A percentile compares a stretch with the other conserved stretches of the same genome.
Conservation (phyloP, 2,113 vertebrate genomes). For the Myxocyprinus asiaticus region DNA sequence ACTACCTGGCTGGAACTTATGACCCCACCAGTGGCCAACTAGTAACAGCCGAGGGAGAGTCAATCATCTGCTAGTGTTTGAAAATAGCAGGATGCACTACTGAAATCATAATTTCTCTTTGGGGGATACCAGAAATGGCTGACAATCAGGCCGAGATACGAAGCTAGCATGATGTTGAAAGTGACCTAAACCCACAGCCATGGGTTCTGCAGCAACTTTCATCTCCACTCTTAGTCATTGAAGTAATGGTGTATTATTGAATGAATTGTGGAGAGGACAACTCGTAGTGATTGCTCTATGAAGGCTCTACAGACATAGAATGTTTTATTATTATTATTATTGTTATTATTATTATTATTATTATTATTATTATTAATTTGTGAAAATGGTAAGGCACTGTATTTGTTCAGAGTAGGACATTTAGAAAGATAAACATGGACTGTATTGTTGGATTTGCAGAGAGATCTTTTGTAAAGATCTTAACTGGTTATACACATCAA, state of each 20-base stretch:
- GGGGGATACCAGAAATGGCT: conserved; percentile 45
- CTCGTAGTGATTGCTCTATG: conserved; percentile 22
- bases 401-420: conserved; percentile 44
- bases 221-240: conserved; percentile 10
- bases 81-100: conserved; percentile 47
- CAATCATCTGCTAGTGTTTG: conserved; percentile 82
- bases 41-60: conserved; percentile 87
- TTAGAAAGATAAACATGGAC: conserved; percentile 30
- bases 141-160: conserved; percentile 50
- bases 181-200: conserved; percentile 17
- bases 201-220: conserved; percentile 28
- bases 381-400: conserved; percentile 50
- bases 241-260: conserved; percentile 17
- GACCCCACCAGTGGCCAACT: conserved; percentile 93
- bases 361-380: conserved; percentile 29
- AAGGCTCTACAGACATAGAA: conserved; percentile 42
- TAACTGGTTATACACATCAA: conserved; percentile 63
- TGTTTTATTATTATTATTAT: conserved; percentile 29
- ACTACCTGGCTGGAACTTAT: conserved; percentile 94
- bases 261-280: conserved; percentile 14
- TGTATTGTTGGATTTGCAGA: conserved; percentile 29
- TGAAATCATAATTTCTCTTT: conserved; percentile 43
- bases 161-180: conserved; percentile 38
- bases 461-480: conserved; percentile 39
- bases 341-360: conserved; percentile 13